Base-by-base conservation (phyloP, 2,113 vertebrate species). In the Benitochromis conjunctus region DNA sequence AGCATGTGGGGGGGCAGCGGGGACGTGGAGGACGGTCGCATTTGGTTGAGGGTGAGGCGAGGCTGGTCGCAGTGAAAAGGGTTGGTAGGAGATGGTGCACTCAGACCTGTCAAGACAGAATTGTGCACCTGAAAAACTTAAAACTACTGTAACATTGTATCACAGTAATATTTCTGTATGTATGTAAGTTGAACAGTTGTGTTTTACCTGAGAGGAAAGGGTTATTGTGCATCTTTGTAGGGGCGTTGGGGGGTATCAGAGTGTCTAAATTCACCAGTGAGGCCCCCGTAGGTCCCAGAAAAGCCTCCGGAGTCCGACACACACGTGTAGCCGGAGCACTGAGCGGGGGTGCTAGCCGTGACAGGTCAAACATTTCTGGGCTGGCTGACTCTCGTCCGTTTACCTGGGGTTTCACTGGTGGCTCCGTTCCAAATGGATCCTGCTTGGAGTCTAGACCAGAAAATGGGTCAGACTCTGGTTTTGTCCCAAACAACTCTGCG, bases 221-320 rank as follows among this genome's bases (percentile, higher is more conserved):
- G 92, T 99, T 99, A 84, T 97, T 97, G 57, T 96, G 92, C 74
- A 1, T 96, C 94, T 97, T 98, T 82, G 91, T 88, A 0, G 95
- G 93, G 0, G 93, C 94, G 55, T 97, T 96, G 2, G 91, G 54
- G 7, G 97, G 92, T 6, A 99, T 97, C 81, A 99, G 92, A 3
- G 97, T 96, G 36, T 99, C 98, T 90, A 99, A 94, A 89, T 99
- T 99, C 92, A 99, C 97, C 91, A 99, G 91, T 3, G 98, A 98
- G 76, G 97, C 98, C 54, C 98, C 98, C 0, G 97, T 97, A 1
- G 98, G 97, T 36, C 97, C 98, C 14, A 99, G 95, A 91, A 99
- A 99, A 5, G 98, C 96, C 88, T 99, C 98, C 0, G 98, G 98
- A 38, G 97, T 98, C 80, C 96, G 96, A 91, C 97, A 97, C 43